Evolutionary conservation across 2,113 vertebrate species (phyloP).

Genomic region (Melanerpes aurifrons): DNA sequence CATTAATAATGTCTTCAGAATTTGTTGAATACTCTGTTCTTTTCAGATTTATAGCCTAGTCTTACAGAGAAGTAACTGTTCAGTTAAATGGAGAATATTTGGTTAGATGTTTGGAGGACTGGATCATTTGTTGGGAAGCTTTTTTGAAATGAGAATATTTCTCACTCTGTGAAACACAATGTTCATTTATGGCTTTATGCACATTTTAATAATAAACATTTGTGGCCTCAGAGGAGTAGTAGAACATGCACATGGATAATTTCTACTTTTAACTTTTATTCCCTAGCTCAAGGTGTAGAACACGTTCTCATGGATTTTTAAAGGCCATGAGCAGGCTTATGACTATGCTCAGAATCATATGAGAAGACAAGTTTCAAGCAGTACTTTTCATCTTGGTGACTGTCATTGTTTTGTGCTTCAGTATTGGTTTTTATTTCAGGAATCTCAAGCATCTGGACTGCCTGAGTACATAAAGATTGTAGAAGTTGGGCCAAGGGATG

Average conservation of each 20-base stretch:
- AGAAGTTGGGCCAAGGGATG: conserved; percentile 95
- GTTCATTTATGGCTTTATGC: conserved; percentile 8
- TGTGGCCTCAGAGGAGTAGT: not conserved
- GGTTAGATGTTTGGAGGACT: not conserved
- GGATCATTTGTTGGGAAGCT: not conserved
- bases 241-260: not conserved
- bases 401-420: not conserved
- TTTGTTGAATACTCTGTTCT: conserved; percentile 5
- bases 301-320: not conserved
- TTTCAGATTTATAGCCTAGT: conserved; percentile 24
- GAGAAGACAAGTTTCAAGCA: not conserved
- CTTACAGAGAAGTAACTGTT: conserved; percentile 22
- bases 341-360: not conserved
- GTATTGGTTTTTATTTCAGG: conserved; percentile 75
- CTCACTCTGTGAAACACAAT: not conserved
- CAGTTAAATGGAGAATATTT: conserved; percentile 22
- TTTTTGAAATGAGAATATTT: conserved; percentile 30
- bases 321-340: not conserved
- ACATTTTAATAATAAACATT: conserved; percentile 32
- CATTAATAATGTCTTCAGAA: conserved; percentile 10
- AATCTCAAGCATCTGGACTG: conserved; percentile 71
- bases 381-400: not conserved
- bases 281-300: not conserved
- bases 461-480: conserved; percentile 93
- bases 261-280: conserved; percentile 19